These are phyloP conservation scores for Vanessa atalanta DNA, from an alignment of 1,140 invertebrate genomes.

Conservation along the genomic window DNA sequence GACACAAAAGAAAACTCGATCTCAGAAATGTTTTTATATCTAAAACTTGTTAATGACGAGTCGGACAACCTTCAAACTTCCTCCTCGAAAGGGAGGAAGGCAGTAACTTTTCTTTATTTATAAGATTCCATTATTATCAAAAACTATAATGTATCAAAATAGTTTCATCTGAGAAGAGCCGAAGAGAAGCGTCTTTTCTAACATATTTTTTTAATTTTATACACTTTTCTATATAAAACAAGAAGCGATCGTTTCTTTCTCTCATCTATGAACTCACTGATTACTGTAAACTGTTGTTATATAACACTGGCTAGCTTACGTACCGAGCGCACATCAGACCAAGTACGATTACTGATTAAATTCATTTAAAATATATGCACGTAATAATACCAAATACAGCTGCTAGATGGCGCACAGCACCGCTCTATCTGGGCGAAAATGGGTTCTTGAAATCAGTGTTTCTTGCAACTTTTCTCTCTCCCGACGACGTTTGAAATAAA, in stretches of 20 bases:
- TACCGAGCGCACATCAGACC: neutral
- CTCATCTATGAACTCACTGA: too few relatives aligned
- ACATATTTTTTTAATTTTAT: too few relatives aligned
- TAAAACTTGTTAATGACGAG: too few relatives aligned
- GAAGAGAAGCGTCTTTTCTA: too few relatives aligned
- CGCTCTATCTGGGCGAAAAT: neutral
- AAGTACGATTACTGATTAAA: neutral
- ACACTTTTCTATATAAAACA: too few relatives aligned
- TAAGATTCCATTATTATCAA: neutral
- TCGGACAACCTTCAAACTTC: too few relatives aligned
- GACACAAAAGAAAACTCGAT: too few relatives aligned
- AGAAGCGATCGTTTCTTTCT: too few relatives aligned
- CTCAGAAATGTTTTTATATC: too few relatives aligned
- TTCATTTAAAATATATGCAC: slow-evolving; percentile 6
- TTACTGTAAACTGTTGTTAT: too few relatives aligned
- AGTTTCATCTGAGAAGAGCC: neutral
- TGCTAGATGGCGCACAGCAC: neutral
- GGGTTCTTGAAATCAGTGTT: neutral
- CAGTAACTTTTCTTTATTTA: neutral
- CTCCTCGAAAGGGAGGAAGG: too few relatives aligned
- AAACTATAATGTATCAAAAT: neutral
- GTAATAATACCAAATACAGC: neutral
- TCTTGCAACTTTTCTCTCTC: neutral
- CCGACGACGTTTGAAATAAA: slow-evolving; percentile 10
- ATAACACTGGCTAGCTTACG: too few relatives aligned